A percentile compares a stretch with the other conserved stretches of the same genome.
phyloP scores from a whole-genome alignment of 2,113 vertebrate genomes.

The Colossoma macropomum region DNA sequence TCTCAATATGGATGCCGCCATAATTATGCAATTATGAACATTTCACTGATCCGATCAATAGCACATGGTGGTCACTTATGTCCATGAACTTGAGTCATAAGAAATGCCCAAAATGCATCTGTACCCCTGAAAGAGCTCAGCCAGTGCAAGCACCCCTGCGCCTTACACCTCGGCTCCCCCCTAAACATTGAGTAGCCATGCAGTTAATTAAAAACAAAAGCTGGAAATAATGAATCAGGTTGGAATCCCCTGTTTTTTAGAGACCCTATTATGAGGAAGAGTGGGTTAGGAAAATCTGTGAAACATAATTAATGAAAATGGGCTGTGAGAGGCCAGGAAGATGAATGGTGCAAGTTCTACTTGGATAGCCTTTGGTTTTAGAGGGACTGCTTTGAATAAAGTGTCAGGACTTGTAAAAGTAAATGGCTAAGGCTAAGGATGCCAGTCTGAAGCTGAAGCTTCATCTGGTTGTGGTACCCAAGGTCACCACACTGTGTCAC shows the following conservation, averaged over 20 bases:
- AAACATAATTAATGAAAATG: constrained; percentile 68
- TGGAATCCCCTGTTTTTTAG: constrained; percentile 65
- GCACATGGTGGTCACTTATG: neutral
- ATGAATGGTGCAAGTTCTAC: constrained; percentile 67
- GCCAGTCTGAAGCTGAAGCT: neutral
- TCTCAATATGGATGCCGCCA: neutral
- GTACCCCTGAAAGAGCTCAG: neutral
- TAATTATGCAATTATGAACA: neutral
- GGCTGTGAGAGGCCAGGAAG: constrained; percentile 57
- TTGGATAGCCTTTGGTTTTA: constrained; percentile 34
- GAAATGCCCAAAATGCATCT: neutral
- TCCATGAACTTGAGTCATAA: neutral
- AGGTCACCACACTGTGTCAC: constrained; percentile 57
- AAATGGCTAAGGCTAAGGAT: neutral
- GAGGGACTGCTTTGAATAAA: constrained; percentile 8
- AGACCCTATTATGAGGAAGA: constrained; percentile 58
- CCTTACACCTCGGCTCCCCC: constrained; percentile 52
- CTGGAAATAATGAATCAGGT: constrained; percentile 79
- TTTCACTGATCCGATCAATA: neutral
- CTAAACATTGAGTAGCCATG: constrained; percentile 74
- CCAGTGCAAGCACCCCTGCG: constrained; percentile 34
- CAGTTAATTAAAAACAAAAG: constrained; percentile 83
- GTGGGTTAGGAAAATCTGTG: constrained; percentile 46
- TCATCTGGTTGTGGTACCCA: constrained; percentile 31
- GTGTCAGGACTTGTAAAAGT: neutral